Base-by-base conservation (phyloP, 2,797 vertebrate genomes). In the Prionace glauca region DNA sequence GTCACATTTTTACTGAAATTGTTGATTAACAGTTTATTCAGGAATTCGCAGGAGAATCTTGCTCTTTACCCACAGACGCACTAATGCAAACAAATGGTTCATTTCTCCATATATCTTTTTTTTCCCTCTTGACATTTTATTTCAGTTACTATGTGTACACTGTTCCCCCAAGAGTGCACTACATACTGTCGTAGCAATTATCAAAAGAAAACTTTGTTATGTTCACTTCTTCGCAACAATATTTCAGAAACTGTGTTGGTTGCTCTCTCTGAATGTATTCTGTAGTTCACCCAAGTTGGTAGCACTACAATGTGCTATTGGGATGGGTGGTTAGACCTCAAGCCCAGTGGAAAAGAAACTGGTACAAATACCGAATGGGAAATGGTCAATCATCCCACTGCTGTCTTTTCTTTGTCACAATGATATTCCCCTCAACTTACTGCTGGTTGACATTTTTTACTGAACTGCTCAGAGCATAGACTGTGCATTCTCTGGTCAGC, bases 1-100 rank as follows among this genome's bases (percentile, higher is more conserved):
- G 92, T 45, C 67, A 72, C 69, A 94, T 24, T 45, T 94, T 94
- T 94, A 71, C 36, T 71, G 41, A 94, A 94, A 94, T 32, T 71
- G 36, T 71, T 41, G 67, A 94, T 93, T 69, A 36, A 41, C 62
- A 69, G 91, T 41, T 93, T 67, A 67, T 94, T 71, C 67, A 50
- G 41, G 36, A 72, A 50, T 94, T 45, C 69, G 41, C 92, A 94
- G 24, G 41, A 71, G 67, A 71, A 50, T 0, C 22, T 50, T 26
- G 11, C 29, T 71, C 41, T 26, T 41, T 94, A 41, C 29, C 29
- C 90, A 92, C 90, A 65, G 20, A 67, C 45, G 22, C 11, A 72
- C 67, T 45, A 20, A 69, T 72, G 45, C 67, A 69, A 94, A 71
- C 67, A 71, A 94, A 71, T 41, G 32, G 65, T 71, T 93, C 36